These are phyloP conservation scores for Serranochromis macrocephalus DNA, from an alignment of 2,113 vertebrate genomes.

Conservation along the genomic window DNA sequence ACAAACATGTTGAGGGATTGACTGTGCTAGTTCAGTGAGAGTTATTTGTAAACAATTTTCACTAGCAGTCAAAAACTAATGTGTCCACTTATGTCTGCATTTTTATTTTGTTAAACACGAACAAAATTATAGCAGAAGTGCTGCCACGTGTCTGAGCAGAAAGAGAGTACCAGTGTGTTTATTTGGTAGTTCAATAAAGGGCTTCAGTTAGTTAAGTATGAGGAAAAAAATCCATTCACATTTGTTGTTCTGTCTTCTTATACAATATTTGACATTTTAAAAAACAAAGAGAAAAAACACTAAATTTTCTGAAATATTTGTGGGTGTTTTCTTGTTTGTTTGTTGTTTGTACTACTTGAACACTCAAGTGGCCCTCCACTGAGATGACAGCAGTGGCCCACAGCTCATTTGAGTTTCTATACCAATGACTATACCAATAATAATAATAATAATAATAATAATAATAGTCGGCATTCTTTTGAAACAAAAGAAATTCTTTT, in stretches of 20 bases:
- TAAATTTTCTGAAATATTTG: not conserved
- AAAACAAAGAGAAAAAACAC: not conserved
- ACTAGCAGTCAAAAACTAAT: too few species aligned
- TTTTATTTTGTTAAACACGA: too few species aligned
- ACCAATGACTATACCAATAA: not conserved
- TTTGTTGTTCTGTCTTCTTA: not conserved
- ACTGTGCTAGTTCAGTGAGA: too few species aligned
- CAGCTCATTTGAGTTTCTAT: not conserved
- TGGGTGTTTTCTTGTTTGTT: not conserved
- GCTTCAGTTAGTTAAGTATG: not conserved
- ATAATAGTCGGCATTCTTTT: not conserved
- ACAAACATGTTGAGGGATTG: too few species aligned
- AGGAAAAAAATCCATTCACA: rapidly evolving
- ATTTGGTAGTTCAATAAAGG: not conserved
- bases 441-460: not conserved
- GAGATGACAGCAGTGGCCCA: not conserved
- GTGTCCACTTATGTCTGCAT: too few species aligned
- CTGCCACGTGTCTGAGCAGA: not conserved
- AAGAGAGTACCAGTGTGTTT: not conserved
- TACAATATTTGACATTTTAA: not conserved
- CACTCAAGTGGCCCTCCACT: not conserved
- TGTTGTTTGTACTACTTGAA: not conserved
- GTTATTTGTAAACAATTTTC: too few species aligned
- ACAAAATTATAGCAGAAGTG: not conserved
- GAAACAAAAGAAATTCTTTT: rapidly evolving